Evolutionary conservation across 1,140 invertebrate species (phyloP), one percentile per base, ranked within the genome.

Genomic region (Episyrphus balteatus): DNA sequence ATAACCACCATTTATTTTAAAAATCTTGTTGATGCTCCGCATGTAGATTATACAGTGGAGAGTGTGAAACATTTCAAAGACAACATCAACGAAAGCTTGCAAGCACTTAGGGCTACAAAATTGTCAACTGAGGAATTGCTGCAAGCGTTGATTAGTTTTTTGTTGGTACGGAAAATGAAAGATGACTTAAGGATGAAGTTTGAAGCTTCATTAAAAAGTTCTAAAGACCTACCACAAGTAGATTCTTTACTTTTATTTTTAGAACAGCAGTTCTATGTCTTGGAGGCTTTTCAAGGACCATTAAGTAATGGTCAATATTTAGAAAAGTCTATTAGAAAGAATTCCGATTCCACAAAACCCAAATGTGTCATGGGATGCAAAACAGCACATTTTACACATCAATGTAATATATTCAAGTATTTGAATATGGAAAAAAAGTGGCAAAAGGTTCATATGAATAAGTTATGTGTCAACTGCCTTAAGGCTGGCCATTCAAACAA

Each of bases 301-400:
- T 42, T 9, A 9, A 42, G 18, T 12, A 42, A 17, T 12, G 26
- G 8, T 9, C n/a, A 12, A 12, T 8, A 19, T 19, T 18, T 15
- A 42, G n/a, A 42, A 21, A 21, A 18, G 32, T 34, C 32, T 34
- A 34, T 9, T 9, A 13, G 9, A 18, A 15, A 42, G 18, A 42
- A 42, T 12, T 19, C 26, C 26, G 40, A 42, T 42, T 19, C 9
- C 17, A 42, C 14, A 17, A 17, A 42, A 42, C n/a, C 19, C 14
- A 42, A 42, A 42, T 42, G 40, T 18, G n/a, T 42, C 14, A 42
- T 42, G 17, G 40, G 40, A 18, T 42, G 40, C 26, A 42, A 21
- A 18, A 21, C 8, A 8, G 6, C 10, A 7, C 40, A 42, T 42
- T 14, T 42, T 19, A 8, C 40, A 15, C 40, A 42, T 18, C 40